These are phyloP conservation scores for Linnaemya tessellans DNA, from an alignment of 2,888 invertebrate genomes.

Conservation along the genomic window DNA sequence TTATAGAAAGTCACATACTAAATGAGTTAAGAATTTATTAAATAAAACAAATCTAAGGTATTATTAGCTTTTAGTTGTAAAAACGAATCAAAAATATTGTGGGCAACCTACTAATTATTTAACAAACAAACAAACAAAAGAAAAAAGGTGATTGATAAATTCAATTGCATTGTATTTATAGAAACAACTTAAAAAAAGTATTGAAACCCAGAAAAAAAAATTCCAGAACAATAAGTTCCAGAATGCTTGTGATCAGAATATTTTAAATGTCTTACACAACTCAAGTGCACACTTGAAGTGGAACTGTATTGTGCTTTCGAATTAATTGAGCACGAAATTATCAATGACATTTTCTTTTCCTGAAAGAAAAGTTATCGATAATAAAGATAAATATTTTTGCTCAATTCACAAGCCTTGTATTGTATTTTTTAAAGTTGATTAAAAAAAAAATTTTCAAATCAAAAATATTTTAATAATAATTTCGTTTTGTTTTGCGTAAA, in stretches of 20 bases:
- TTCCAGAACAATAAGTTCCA: conserved; percentile 1
- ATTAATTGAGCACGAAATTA: too few species aligned
- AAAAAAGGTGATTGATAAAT: conserved; percentile 23
- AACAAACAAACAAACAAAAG: conserved; percentile 25
- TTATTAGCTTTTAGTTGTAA: conserved; percentile 80
- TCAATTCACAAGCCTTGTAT: too few species aligned
- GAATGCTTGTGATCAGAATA: too few species aligned
- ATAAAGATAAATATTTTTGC: background rate
- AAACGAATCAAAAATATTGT: conserved; percentile 66
- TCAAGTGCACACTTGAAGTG: background rate
- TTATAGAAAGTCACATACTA: conserved; percentile 65
- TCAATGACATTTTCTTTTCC: background rate
- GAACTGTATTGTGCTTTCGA: too few species aligned
- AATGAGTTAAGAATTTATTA: conserved; percentile 45
- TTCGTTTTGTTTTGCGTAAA: too few species aligned
- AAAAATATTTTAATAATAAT: too few species aligned
- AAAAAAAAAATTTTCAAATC: too few species aligned
- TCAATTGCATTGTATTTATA: conserved; percentile 33
- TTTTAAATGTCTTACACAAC: background rate
- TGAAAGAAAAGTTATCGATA: background rate
- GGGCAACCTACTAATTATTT: conserved; percentile 75
- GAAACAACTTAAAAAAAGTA: conserved; percentile 45
- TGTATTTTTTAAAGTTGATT: too few species aligned
- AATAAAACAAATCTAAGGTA: conserved; percentile 75
- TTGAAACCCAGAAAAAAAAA: conserved; percentile 3